phyloP scores from a whole-genome alignment of 2,113 vertebrate genomes.

The human (Homo sapiens) region DNA sequence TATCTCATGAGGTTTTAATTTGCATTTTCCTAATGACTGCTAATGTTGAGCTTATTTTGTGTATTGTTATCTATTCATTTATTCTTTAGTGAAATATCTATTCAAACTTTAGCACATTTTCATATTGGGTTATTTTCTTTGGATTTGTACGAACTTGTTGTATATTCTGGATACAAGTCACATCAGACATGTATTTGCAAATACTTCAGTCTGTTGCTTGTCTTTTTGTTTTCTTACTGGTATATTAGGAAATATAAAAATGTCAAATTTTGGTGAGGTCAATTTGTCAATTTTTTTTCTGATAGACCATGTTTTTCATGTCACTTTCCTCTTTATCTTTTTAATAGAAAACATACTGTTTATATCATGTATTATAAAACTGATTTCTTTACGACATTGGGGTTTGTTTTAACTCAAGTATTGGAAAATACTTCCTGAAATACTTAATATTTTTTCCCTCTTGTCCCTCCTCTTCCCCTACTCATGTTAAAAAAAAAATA shows the following conservation, averaged over 20 bases:
- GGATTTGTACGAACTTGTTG: neutral
- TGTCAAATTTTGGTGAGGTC: conserved; percentile 11
- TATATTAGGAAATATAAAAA: conserved; percentile 34
- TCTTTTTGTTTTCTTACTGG: neutral
- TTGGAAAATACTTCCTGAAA: conserved; percentile 7
- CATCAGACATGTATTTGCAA: conserved; percentile 13
- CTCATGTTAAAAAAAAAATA: neutral
- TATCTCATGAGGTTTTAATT: conserved; percentile 6
- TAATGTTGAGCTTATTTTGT: conserved; percentile 29
- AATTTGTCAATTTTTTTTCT: neutral
- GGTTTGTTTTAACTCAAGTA: conserved; percentile 31
- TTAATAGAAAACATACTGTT: neutral
- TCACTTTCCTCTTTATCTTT: neutral
- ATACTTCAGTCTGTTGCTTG: conserved; percentile 1
- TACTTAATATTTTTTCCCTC: neutral
- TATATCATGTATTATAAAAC: neutral
- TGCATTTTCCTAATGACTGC: conserved; percentile 5
- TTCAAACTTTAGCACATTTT: neutral
- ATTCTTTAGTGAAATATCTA: conserved; percentile 13
- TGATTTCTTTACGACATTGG: neutral
- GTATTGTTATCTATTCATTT: neutral
- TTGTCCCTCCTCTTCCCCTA: neutral
- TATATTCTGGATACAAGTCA: neutral
- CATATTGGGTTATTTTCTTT: conserved; percentile 12
- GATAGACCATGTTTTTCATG: neutral